Percentiles rank a stretch among this genome's conserved stretches.
Conservation (phyloP, 2,797 vertebrate genomes). For the Vireo griseus region DNA sequence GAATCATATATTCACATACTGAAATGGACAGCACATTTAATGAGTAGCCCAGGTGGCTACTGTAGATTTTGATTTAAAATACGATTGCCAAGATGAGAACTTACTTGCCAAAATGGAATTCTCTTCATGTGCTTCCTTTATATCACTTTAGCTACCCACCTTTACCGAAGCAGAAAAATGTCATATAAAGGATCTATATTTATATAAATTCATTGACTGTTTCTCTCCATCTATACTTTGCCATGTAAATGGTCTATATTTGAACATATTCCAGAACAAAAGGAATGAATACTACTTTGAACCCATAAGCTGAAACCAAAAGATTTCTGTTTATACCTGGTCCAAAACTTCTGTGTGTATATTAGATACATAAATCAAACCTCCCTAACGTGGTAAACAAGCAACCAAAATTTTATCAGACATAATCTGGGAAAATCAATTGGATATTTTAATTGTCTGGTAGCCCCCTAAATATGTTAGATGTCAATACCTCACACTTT, state of each 20-base stretch:
- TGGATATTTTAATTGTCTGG: not conserved
- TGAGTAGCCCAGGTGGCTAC: conserved; percentile 36
- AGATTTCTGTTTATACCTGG: not conserved
- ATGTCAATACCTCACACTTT: not conserved
- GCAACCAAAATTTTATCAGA: not conserved
- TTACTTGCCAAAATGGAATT: not conserved
- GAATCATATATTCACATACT: not conserved
- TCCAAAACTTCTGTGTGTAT: not conserved
- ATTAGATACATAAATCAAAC: not conserved
- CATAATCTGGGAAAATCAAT: not conserved
- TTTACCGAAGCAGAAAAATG: not conserved
- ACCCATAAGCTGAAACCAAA: not conserved
- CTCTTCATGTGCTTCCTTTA: not conserved
- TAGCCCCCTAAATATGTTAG: not conserved
- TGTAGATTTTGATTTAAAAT: not conserved
- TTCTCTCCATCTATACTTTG: conserved; percentile 6
- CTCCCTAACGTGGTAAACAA: not conserved
- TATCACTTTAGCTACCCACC: not conserved
- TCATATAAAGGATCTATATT: not conserved
- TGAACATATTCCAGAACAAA: conserved; percentile 22
- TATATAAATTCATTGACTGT: not conserved
- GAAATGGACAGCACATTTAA: not conserved
- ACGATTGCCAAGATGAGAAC: not conserved
- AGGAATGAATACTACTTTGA: conserved; percentile 26
- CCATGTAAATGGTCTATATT: not conserved